Base-by-base conservation (phyloP, 2,888 invertebrate genomes). In the Pterobdella sp. region DNA sequence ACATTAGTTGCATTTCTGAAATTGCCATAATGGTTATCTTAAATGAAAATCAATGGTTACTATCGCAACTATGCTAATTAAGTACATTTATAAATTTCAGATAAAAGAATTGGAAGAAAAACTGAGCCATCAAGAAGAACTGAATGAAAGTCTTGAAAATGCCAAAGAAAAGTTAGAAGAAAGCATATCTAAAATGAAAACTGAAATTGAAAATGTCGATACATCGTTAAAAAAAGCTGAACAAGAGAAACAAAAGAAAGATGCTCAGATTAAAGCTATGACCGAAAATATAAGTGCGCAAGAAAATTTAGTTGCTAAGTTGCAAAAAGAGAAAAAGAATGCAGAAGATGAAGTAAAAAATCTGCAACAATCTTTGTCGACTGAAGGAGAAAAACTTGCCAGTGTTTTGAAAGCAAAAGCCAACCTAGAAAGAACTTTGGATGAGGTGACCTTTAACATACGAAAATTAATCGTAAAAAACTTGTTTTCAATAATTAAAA, bases 391-490 rank as follows among this genome's bases (percentile, higher is more conserved):
- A 88, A 98, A 98, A 88, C 93, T 94, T 85, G 98, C 97, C 88
- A 97, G 98, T 88, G 90, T 97, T 85, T 96, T 93, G 90, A 97
- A 98, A 87, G 94, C 98, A 80, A 98, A 98, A 88, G 90, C 93
- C 82, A 98, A 98, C 87, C 89, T 98, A 84, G 97, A 98, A 86
- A 94, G 94, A 87, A 96, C 94, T 82, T 89, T 98, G 78, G 98
- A 98, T 85, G 96, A 96, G 81, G 82, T 83, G 36, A 26, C 14
- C n/a, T 7, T 10, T 63, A 14, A 14, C 26, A 2, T 34, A 32
- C 35, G 3, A 34, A 34, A n/a, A n/a, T 14, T 63, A 63, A 14
- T 29, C 10, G 7, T 63, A 26, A 18, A 63, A 63, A 14, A 29
- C 7, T 7, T 14, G 31, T 14, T 22, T 63, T 14, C 7, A 7